Percentiles rank a stretch among this genome's conserved stretches.
These are phyloP conservation scores for Philypnodon macrostomus DNA, from an alignment of 2,797 vertebrate genomes.

Conservation along the genomic window DNA sequence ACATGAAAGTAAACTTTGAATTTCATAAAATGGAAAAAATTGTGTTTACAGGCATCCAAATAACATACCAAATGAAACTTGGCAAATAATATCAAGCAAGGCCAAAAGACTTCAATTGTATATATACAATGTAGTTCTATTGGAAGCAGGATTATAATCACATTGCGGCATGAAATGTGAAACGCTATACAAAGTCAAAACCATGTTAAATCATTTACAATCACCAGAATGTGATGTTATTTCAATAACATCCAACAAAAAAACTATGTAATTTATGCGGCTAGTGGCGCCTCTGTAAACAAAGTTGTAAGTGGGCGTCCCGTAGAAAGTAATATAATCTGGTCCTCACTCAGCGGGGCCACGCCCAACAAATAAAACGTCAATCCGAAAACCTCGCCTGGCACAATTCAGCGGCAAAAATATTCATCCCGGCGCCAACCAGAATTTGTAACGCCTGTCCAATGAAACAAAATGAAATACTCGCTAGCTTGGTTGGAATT, in stretches of 20 bases:
- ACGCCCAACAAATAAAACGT: not conserved
- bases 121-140: too few species aligned
- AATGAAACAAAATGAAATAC: not conserved
- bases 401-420: constrained; percentile 1
- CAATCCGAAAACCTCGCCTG: constrained; percentile 5
- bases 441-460: not conserved
- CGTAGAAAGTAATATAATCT: not conserved
- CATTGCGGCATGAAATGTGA: not conserved
- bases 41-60: too few species aligned
- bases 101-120: too few species aligned
- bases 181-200: not conserved
- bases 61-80: not conserved
- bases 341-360: constrained; percentile 2
- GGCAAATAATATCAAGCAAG: too few species aligned
- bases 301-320: constrained; percentile 6
- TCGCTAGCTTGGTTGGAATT: not conserved
- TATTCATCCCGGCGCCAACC: constrained; percentile 1
- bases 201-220: not conserved
- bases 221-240: not conserved
- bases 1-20: too few species aligned
- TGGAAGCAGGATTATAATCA: not conserved
- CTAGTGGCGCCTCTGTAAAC: not conserved
- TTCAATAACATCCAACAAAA: not conserved
- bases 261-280: constrained; percentile 7
- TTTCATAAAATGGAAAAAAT: too few species aligned